Conservation (phyloP, 2,113 vertebrate species). For the Actenoides hombroni region DNA sequence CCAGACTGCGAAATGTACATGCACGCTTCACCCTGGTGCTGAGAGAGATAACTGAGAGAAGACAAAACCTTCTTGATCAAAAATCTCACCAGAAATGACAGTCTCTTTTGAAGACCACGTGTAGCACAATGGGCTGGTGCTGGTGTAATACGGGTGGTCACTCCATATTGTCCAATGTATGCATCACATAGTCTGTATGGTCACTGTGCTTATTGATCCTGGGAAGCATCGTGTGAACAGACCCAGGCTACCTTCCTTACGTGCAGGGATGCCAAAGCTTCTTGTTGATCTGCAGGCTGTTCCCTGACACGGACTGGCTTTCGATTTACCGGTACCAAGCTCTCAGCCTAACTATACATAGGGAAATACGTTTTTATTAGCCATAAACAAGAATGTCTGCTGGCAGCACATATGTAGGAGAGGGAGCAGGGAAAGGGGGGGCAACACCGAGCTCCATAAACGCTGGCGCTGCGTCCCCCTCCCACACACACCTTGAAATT, state of each 20-base stretch:
- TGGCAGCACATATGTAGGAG: not conserved
- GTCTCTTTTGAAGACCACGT: rapidly evolving
- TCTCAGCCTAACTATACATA: not conserved
- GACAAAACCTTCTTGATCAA: not conserved
- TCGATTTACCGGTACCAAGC: rapidly evolving
- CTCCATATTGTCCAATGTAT: rapidly evolving
- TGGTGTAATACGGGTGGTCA: not conserved
- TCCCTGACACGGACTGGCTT: not conserved
- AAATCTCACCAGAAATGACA: not conserved
- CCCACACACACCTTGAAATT: not conserved
- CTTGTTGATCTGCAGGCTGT: not conserved
- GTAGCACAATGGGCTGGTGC: not conserved
- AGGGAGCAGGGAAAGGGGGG: not conserved
- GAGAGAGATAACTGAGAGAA: not conserved
- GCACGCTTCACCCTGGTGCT: not conserved
- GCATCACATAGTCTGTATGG: rapidly evolving
- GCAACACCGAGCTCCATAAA: not conserved
- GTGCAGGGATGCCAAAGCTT: not conserved
- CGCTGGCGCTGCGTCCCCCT: not conserved
- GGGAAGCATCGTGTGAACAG: rapidly evolving
- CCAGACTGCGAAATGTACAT: not conserved
- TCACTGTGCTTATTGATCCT: rapidly evolving
- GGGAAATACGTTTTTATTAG: not conserved
- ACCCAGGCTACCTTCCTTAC: rapidly evolving
- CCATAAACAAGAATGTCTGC: not conserved